These are phyloP conservation scores for Coelopa pilipes DNA, from an alignment of 2,888 invertebrate genomes.

Conservation along the genomic window DNA sequence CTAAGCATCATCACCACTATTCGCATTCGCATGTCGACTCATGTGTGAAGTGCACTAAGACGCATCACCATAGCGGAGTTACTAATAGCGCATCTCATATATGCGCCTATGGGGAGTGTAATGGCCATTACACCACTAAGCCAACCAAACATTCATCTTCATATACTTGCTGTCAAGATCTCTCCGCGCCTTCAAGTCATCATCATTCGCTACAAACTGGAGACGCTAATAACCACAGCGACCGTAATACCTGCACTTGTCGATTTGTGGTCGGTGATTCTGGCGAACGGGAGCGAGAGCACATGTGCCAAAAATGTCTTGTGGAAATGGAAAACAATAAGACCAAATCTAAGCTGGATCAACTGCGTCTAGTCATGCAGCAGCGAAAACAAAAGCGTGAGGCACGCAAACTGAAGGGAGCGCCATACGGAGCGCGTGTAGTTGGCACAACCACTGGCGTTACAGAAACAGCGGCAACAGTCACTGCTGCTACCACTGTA, in stretches of 20 bases:
- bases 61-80: constrained; percentile 47
- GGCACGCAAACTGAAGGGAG: constrained; percentile 76
- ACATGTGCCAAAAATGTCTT: constrained; percentile 67
- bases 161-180: constrained; percentile 45
- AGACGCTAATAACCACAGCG: constrained; percentile 37
- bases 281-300: constrained; percentile 53
- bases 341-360: constrained; percentile 87
- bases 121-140: constrained; percentile 54
- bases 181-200: constrained; percentile 37
- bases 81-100: constrained; percentile 46
- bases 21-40: constrained; percentile 36
- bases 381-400: constrained; percentile 86
- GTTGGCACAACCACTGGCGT: constrained; percentile 44
- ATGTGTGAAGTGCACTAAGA: constrained; percentile 55
- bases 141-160: constrained; percentile 14
- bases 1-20: constrained; percentile 29
- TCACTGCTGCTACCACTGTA: constrained; percentile 41
- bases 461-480: constrained; percentile 25
- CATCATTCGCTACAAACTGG: constrained; percentile 32
- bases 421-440: constrained; percentile 71
- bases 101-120: constrained; percentile 57
- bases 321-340: constrained; percentile 79
- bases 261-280: constrained; percentile 51
- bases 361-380: constrained; percentile 88
- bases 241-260: constrained; percentile 56